Conservation (phyloP, 2,888 invertebrate genomes). For the Nycteola revayana region DNA sequence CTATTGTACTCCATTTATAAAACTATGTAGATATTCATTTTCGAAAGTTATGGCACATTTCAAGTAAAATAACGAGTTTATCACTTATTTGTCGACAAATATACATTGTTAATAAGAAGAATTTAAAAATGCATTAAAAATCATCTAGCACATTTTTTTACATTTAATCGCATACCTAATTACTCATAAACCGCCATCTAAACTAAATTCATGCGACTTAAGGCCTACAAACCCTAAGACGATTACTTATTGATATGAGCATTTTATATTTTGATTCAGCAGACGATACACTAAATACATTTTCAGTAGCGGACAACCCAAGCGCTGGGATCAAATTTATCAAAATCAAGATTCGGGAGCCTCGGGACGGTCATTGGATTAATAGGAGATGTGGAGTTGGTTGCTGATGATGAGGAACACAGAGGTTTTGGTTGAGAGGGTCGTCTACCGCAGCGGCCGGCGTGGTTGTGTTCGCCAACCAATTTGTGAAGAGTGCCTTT, state of each 20-base stretch:
- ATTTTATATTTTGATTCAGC: too few species aligned
- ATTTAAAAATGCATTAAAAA: too few species aligned
- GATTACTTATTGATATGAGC: too few species aligned
- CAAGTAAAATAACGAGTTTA: constrained; percentile 9
- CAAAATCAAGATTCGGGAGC: constrained; percentile 59
- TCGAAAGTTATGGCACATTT: constrained; percentile 27
- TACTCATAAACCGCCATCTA: too few species aligned
- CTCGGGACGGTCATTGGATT: constrained; percentile 60
- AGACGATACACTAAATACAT: constrained; percentile 1
- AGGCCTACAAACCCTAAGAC: too few species aligned
- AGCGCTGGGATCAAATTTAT: constrained; percentile 68
- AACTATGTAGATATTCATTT: too few species aligned
- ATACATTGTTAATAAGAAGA: too few species aligned
- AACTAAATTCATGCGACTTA: too few species aligned
- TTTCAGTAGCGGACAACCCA: constrained; percentile 64
- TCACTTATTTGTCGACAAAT: too few species aligned
- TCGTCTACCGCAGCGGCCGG: constrained; percentile 62
- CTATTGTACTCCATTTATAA: constrained; percentile 16
- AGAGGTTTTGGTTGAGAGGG: constrained; percentile 25
- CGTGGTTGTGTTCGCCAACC: constrained; percentile 74
- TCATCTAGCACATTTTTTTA: too few species aligned
- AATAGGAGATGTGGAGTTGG: constrained; percentile 42
- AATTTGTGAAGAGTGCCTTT: constrained; percentile 71
- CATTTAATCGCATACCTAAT: too few species aligned
- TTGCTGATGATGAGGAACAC: constrained; percentile 10